A percentile compares a stretch with the other conserved stretches of the same genome.
phyloP scores from a whole-genome alignment of 2,113 vertebrate species.

The Amia ocellicauda region DNA sequence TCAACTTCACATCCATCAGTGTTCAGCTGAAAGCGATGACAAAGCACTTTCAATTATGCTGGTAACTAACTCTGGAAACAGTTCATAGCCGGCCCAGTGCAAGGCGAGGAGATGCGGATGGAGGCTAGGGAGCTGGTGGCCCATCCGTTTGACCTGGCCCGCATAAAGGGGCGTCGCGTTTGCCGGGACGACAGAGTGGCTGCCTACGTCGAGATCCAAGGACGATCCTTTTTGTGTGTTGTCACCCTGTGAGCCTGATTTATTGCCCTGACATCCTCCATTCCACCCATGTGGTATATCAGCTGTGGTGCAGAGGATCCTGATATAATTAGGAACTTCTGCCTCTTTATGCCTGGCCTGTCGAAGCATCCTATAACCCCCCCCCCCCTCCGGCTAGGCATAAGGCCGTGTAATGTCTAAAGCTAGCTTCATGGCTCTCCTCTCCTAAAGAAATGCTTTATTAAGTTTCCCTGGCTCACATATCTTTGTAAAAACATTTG shows the following conservation, averaged over 20 bases:
- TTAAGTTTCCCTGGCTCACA: too few relatives aligned
- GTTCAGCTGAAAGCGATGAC: slow-evolving; percentile 82
- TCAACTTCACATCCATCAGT: slow-evolving; percentile 86
- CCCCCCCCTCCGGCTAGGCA: slow-evolving; percentile 49
- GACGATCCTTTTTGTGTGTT: slow-evolving; percentile 68
- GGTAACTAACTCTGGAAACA: slow-evolving; percentile 75
- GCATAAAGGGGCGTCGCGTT: slow-evolving; percentile 1
- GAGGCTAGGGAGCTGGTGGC: slow-evolving; percentile 51
- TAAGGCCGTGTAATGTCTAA: slow-evolving; percentile 36
- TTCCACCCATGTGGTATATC: slow-evolving; percentile 60
- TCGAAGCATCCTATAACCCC: slow-evolving; percentile 62
- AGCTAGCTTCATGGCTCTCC: too few relatives aligned
- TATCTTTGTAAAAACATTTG: too few relatives aligned
- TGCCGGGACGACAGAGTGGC: slow-evolving; percentile 56
- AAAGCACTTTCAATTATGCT: slow-evolving; percentile 81
- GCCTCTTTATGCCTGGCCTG: slow-evolving; percentile 41
- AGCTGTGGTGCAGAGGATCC: slow-evolving; percentile 51
- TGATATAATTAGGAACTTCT: slow-evolving; percentile 56
- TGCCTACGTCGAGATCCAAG: slow-evolving; percentile 53
- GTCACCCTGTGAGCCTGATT: slow-evolving; percentile 70
- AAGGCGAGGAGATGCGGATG: slow-evolving; percentile 45
- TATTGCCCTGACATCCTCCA: slow-evolving; percentile 66
- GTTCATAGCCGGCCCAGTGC: slow-evolving; percentile 69
- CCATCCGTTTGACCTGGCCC: slow-evolving; percentile 22
- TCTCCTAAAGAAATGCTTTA: too few relatives aligned